Evolutionary conservation across 2,113 vertebrate genomes (phyloP), one percentile per base, ranked within the genome.

Genomic region (Cinclus cinclus): DNA sequence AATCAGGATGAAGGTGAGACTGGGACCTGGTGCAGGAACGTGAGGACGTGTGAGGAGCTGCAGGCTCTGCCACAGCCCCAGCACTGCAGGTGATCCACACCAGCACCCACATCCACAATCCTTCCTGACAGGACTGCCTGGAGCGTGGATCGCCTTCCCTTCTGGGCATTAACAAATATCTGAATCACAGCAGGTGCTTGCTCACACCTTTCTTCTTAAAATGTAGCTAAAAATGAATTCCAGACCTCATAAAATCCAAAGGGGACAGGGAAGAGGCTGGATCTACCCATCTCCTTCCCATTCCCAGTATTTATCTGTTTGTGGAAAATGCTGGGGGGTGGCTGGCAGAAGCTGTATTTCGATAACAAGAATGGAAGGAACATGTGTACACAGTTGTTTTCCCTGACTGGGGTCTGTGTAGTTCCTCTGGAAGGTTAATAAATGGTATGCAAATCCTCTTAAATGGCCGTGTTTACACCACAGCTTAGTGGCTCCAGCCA

Each of bases 381-480:
- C 92, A 92, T 93, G 96, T 94, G 90, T 92, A 91, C 93, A 91
- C 91, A 90, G 92, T 94, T 94, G 93, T 90, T 96, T 94, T 95
- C 88, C 79, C 84, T 79, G 83, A 65, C 87, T 90, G 92, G 68
- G 94, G 89, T 82, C 89, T 92, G 93, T 68, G 84, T 70, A 62
- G 92, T 80, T 95, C 91, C 77, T 88, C 79, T 9, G 35, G 83
- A 96, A 95, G 95, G 94, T 94, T 95, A 94, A 94, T 90, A 96
- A 96, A 96, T 96, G 83, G 50, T 67, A 96, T 96, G 93, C 91
- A 97, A 97, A 97, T 97, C 96, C 96, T 92, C 94, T 97, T 96
- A 97, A 96, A 95, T 68, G 89, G 94, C 94, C 30, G 4, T 96
- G 91, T 97, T 97, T 96, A 97, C 95, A 97, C 87, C 96, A 89